phyloP scores from a whole-genome alignment of 23 tunicate genomes.

The Clavelina lepadiformis region DNA sequence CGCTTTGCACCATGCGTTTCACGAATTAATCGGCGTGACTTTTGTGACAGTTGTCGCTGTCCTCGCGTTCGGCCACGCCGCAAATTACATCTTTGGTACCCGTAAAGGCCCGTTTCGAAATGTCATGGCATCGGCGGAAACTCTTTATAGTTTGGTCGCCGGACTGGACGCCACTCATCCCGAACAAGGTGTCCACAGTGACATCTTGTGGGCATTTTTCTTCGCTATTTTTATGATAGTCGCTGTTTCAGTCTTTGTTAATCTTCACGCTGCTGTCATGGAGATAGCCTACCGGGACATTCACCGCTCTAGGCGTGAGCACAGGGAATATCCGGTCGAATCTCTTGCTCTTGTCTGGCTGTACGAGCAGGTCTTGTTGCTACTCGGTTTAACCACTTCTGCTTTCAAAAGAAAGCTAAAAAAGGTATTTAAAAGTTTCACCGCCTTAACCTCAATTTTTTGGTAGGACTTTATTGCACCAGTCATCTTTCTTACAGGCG shows the following conservation, averaged over 20 bases:
- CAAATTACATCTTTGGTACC: slow-evolving; percentile 17
- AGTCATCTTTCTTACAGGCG: too few species aligned
- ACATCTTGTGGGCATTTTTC: slow-evolving; percentile 29
- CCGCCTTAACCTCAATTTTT: too few species aligned
- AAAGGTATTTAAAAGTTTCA: too few species aligned
- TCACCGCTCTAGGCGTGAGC: slow-evolving; percentile 1
- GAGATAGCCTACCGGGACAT: slow-evolving; percentile 29
- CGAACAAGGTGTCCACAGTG: slow-evolving; percentile 14
- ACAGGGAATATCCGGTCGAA: slow-evolving; percentile 46
- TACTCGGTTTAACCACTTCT: slow-evolving; percentile 37
- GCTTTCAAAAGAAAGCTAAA: too few species aligned
- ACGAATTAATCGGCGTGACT: slow-evolving; percentile 25
- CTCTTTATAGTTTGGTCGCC: slow-evolving; percentile 17
- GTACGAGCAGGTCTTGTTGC: slow-evolving; percentile 24
- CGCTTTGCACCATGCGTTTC: slow-evolving; percentile 20
- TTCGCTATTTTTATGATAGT: slow-evolving; percentile 25
- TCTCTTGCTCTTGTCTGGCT: slow-evolving; percentile 69
- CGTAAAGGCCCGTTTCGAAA: slow-evolving; percentile 3
- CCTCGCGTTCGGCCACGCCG: slow-evolving; percentile 36
- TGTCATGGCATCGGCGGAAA: slow-evolving; percentile 2
- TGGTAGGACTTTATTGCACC: too few species aligned
- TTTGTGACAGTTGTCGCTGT: slow-evolving; percentile 9
- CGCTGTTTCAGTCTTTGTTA: slow-evolving; percentile 24
- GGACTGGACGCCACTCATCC: slow-evolving; percentile 54
- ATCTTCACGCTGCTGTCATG: slow-evolving; percentile 50